Conservation (phyloP, 2,797 vertebrate genomes). For the Ceryle rudis region DNA sequence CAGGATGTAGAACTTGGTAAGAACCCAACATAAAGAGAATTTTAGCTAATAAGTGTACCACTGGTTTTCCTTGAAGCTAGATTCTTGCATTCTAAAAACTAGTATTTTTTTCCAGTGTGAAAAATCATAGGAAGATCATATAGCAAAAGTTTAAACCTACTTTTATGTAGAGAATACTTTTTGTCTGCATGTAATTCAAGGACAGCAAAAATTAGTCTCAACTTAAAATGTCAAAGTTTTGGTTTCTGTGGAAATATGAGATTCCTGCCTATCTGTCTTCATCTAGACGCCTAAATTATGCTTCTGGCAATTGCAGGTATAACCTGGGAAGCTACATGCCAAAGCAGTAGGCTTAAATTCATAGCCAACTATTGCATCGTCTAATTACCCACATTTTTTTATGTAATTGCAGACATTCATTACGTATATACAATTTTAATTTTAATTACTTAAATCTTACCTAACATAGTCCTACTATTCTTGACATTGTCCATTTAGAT, state of each 20-base stretch:
- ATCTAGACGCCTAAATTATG: not conserved
- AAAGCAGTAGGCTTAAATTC: conserved; percentile 9
- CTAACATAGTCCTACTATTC: not conserved
- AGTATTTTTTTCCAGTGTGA: not conserved
- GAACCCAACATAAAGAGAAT: conserved; percentile 1
- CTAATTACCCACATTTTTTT: not conserved
- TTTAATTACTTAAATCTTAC: conserved; percentile 4
- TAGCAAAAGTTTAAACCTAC: not conserved
- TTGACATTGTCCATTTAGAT: conserved; percentile 8
- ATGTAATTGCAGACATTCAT: conserved; percentile 1
- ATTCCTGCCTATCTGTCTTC: not conserved
- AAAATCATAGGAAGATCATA: not conserved
- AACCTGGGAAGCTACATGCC: not conserved
- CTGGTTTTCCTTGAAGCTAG: not conserved
- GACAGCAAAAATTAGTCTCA: not conserved
- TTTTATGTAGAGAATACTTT: not conserved
- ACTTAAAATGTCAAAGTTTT: not conserved
- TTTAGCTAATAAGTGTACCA: not conserved
- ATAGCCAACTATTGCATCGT: not conserved
- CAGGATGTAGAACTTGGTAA: conserved; percentile 96
- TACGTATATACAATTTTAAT: not conserved
- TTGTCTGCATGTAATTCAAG: not conserved
- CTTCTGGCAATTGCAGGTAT: not conserved
- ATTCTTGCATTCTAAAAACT: not conserved
- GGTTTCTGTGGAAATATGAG: not conserved